Base-by-base conservation (phyloP, 2,113 vertebrate species). In the Oplegnathus fasciatus region DNA sequence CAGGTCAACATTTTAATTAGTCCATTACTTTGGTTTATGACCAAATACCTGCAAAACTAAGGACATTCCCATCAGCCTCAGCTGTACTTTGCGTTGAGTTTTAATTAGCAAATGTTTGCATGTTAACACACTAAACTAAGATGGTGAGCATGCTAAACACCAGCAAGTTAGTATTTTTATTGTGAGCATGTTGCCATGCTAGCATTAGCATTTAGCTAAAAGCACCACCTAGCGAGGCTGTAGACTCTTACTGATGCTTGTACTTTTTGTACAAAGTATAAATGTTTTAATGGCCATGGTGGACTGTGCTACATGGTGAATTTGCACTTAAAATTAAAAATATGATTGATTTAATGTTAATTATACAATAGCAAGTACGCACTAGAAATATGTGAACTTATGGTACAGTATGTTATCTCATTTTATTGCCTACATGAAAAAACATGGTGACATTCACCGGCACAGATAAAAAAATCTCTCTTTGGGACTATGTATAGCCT, bases 401-500 rank as follows among this genome's bases (percentile, higher is more conserved):
- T 20, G 34, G 11, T 57, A 24, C n/a, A n/a, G n/a, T n/a, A n/a
- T n/a, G n/a, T 64, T 46, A 26, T 79, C 42, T 79, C 20, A 30
- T 68, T 69, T 75, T 55, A 71, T 40, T 42, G 44, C 34, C 34
- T 18, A 18, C 30, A 57, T 50, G 46, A 44, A 65, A 32, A 64
- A 15, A 34, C 46, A n/a, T 13, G 9, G 30, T 79, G 67, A 61
- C 55, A 61, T 69, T 80, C 40, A 66, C 24, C 52, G 9, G 15
- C 44, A 30, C 52, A 62, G 46, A 60, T 40, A 57, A 78, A 17
- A 60, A 40, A n/a, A 28, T 6, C 42, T 48, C 78, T 74, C 75
- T 34, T 28, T 72, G 66, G 2, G 54, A 57, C 52, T 60, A n/a
- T 75, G n/a, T 69, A 0, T 76, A 86, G 78, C 82, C 75, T 71